Percentiles rank a stretch among this genome's conserved stretches.
Evolutionary conservation across 2,797 vertebrate species (phyloP).

Genomic region (Notolabrus celidotus): DNA sequence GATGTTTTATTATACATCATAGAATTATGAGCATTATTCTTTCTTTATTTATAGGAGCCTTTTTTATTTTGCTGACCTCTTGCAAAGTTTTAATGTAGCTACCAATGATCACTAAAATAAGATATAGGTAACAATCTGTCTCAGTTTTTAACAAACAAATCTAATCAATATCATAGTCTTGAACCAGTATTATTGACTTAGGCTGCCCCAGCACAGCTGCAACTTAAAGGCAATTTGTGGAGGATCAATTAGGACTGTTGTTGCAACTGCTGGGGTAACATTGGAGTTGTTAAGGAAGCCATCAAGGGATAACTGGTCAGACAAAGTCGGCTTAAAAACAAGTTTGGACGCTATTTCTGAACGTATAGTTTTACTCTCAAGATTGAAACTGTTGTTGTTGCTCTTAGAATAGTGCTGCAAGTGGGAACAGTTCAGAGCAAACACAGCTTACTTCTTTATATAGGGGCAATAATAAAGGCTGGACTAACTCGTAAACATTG

Average conservation of each 20-base stretch:
- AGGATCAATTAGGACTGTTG: too few species aligned
- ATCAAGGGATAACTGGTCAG: not conserved
- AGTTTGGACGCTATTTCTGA: not conserved
- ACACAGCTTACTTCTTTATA: not conserved
- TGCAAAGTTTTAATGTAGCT: too few species aligned
- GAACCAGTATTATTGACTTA: too few species aligned
- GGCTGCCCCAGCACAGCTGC: too few species aligned
- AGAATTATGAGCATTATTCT: not conserved
- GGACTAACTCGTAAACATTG: not conserved
- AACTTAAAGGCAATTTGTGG: too few species aligned
- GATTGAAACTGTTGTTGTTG: too few species aligned
- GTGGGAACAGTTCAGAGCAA: not conserved
- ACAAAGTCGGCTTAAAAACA: not conserved
- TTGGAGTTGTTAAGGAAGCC: not conserved
- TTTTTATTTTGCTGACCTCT: too few species aligned
- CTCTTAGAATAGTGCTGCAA: not conserved
- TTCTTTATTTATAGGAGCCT: not conserved
- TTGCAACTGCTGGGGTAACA: not conserved
- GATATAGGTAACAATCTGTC: too few species aligned
- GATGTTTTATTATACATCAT: not conserved
- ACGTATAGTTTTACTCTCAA: not conserved
- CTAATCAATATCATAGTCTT: too few species aligned
- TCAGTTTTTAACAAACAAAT: too few species aligned
- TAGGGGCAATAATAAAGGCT: conserved; percentile 2
- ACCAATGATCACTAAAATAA: too few species aligned